A percentile compares a stretch with the other conserved stretches of the same genome.
phyloP scores from a whole-genome alignment of 2,888 invertebrate species.

The Ormyrus nitidulus region DNA sequence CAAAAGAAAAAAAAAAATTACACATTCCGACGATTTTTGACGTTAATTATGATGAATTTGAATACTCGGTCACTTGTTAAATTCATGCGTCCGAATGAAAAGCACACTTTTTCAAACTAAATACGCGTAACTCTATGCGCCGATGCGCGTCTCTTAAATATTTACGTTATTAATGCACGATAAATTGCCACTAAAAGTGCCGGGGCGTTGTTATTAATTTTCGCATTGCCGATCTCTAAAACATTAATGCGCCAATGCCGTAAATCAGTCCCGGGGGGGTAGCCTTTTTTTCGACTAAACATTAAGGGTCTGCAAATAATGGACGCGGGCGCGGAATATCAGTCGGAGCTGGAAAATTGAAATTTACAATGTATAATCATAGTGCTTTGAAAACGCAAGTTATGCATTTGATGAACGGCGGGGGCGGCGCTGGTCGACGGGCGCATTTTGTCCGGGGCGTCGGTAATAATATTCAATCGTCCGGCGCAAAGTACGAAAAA shows the following conservation, averaged over 20 bases:
- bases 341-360: not conserved
- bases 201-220: too few species aligned
- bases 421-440: not conserved
- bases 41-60: not conserved
- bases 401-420: constrained; percentile 11
- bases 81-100: too few species aligned
- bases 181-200: not conserved
- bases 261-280: too few species aligned
- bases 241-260: too few species aligned
- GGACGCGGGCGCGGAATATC: not conserved
- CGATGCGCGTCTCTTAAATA: too few species aligned
- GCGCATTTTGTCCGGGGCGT: not conserved
- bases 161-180: constrained; percentile 8
- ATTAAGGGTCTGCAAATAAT: not conserved
- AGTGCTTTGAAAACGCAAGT: constrained; percentile 42
- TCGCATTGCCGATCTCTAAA: too few species aligned
- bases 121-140: too few species aligned
- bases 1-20: constrained; percentile 8
- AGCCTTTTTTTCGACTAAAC: not conserved
- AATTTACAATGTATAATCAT: constrained; percentile 43
- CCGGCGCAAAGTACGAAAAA: constrained; percentile 41
- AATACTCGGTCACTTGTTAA: too few species aligned
- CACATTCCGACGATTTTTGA: constrained; percentile 27
- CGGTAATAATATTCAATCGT: constrained; percentile 36
- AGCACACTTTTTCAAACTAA: too few species aligned